Evolutionary conservation across 1,140 invertebrate species (phyloP), one percentile per base, ranked within the genome.

Genomic region (Brachionus plicatilis): DNA sequence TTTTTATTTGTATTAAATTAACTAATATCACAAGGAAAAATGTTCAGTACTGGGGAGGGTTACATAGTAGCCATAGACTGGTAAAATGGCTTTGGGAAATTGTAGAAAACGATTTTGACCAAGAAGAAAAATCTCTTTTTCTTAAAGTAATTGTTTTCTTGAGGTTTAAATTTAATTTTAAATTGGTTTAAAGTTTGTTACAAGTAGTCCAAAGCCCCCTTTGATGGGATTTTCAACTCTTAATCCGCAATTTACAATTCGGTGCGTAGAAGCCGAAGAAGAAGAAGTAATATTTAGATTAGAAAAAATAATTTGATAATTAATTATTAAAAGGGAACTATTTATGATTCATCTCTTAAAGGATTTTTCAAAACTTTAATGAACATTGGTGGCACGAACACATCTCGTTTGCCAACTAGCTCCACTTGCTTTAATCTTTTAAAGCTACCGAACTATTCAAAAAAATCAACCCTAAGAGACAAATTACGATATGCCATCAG

Each of bases 71-170:
- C 85, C 98, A 99, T 90, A 92, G 95, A 85, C 95, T 99, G 50
- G 94, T 99, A 14, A 94, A 94, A 87, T 99, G 98, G 98, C 91
- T 99, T 12, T 99, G 98, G 98, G 96, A 99, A 89, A 95, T 99
- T 86, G 90, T 99, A 33, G 94, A 97, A 86, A 94, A 95, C 87
- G 97, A 99, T 90, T 99, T 99, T 89, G 93, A 91, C 9, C 93
- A 95, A 88, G 92, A 96, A 75, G 97, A 99, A 90, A 92, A 94
- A 85, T 93, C 93, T 87, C 92, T 98, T 85, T 99, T 99, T 90
- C 91, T 99, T 0, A 99, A 99, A 87, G 90, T 91, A 85, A 85
- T 20, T 12, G 68, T 66, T 27, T 66, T 82, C 7, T 27, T 12
- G 33, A 50, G n/a, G 20, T 45, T 8, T 27, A 85, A 3, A 17